Conservation (phyloP, 2,797 vertebrate genomes). For the Chloroceryle inda region DNA sequence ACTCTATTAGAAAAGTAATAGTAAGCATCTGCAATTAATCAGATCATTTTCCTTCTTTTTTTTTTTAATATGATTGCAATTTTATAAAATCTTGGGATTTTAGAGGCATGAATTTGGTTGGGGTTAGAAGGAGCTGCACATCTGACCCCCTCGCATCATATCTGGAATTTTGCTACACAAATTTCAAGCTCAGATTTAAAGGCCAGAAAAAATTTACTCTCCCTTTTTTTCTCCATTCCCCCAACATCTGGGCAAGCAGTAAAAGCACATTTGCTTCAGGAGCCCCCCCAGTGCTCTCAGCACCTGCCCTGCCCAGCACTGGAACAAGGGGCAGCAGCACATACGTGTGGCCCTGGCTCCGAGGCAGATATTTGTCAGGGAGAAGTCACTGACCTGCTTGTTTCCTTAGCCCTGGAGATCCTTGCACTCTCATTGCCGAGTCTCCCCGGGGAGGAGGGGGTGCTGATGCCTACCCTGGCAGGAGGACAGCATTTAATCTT, state of each 20-base stretch:
- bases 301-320: background rate
- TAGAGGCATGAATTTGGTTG: background rate
- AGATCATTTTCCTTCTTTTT: background rate
- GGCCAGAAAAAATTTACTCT: background rate
- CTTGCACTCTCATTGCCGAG: background rate
- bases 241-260: background rate
- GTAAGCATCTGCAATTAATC: background rate
- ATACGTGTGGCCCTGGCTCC: background rate
- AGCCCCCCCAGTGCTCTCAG: background rate
- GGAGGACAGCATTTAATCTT: slow-evolving; percentile 43
- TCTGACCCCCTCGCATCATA: background rate
- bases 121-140: background rate
- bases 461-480: background rate
- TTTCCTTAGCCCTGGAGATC: background rate
- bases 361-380: background rate
- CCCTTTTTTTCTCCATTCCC: background rate
- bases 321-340: background rate
- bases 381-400: slow-evolving; percentile 24
- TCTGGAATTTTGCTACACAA: fast-evolving
- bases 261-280: background rate
- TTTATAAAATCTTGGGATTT: background rate
- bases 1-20: background rate
- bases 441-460: background rate
- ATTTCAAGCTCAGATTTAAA: background rate
- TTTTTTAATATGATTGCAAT: background rate